A percentile compares a stretch with the other conserved stretches of the same genome.
Evolutionary conservation across 2,888 invertebrate species (phyloP).

Genomic region (Hanleya hanleyi): DNA sequence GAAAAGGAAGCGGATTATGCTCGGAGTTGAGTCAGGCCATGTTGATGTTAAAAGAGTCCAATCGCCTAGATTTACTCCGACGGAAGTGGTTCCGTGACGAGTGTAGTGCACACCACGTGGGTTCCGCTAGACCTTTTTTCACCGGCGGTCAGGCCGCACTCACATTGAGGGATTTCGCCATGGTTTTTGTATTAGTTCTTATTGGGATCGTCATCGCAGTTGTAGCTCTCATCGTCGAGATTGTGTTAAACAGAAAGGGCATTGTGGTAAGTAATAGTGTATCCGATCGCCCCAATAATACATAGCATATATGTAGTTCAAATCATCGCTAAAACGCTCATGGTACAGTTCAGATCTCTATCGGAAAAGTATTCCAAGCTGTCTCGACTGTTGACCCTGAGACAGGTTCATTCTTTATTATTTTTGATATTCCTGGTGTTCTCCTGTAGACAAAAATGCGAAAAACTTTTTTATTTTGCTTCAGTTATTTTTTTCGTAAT

Average conservation of each 20-base stretch:
- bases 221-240: background rate
- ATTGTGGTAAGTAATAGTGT: conserved; percentile 4
- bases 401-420: too few relatives aligned
- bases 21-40: conserved; percentile 16
- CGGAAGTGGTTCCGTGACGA: background rate
- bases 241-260: background rate
- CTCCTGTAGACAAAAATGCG: too few relatives aligned
- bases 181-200: background rate
- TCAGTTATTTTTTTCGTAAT: too few relatives aligned
- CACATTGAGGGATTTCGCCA: background rate
- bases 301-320: too few relatives aligned
- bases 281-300: too few relatives aligned
- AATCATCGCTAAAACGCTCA: too few relatives aligned
- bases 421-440: too few relatives aligned
- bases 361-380: too few relatives aligned
- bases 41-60: background rate
- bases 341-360: too few relatives aligned
- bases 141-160: background rate
- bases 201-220: background rate
- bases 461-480: too few relatives aligned
- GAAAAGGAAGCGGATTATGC: conserved; percentile 24
- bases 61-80: background rate
- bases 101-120: background rate
- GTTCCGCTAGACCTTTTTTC: background rate
- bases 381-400: too few relatives aligned